Evolutionary conservation across 2,888 invertebrate species (phyloP), one percentile per base, ranked within the genome.

Genomic region (Ametastegia equiseti): DNA sequence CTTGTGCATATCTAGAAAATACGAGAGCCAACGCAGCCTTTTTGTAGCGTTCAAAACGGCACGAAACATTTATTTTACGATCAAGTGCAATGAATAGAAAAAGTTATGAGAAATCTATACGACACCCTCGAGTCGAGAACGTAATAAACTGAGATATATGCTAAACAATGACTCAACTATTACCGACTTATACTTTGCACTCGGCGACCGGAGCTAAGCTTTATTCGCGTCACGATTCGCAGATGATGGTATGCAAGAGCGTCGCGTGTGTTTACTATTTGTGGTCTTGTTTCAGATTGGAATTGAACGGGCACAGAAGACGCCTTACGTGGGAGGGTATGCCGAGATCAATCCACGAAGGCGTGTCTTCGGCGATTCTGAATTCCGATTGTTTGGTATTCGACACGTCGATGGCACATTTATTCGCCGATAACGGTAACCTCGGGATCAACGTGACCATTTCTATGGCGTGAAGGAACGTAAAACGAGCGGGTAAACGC

Each of bases 361-460:
- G 99, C 82, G 98, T 99, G 30, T 97, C 98, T 71, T 97, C 98
- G 27, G 99, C 99, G 71, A 99, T 99, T 88, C 95, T 97, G 93
- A 98, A 98, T 91, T 98, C 98, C 33, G 99, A 99, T 93, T 99
- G 99, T 92, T 95, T 99, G 84, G 98, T 99, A 84, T 99, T 99
- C 93, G 99, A 99, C 92, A 98, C 98, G 80, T 97, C 97, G 85
- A 98, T 98, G 90, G 99, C 99, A 84, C 98, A 99, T 93, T 94
- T 99, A 83, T 99, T 99, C 93, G 98, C 99, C 80, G 99, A 99
- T 92, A 99, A 98, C 92, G 99, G 99, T 69, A 99, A 99, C 93
- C 94, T 99, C 86, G 99, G 99, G 88, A 99, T 99, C 89, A 99
- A 99, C 93, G 99, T 99, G 89, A 99, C 99, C 92, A 99, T 99